Evolutionary conservation across 2,888 invertebrate species (phyloP), one percentile per base, ranked within the genome.

Genomic region (Pseudococcus longispinus): DNA sequence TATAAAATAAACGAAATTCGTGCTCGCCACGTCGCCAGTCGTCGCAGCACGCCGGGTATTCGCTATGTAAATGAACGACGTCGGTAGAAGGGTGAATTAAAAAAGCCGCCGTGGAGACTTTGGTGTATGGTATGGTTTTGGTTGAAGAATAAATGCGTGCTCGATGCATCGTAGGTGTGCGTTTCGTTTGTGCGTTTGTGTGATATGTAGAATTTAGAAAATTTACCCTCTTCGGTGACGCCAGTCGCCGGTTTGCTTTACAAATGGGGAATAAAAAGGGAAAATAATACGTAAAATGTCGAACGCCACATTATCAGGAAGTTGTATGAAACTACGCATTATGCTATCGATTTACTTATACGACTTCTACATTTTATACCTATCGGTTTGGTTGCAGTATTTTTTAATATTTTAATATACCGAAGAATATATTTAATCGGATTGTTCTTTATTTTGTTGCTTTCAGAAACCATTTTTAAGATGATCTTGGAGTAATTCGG

Each of bases 181-280:
- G 65, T 65, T n/a, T 20, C 26, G 26, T 15, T 29, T 80, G 42
- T 26, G 18, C 37, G 37, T 37, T 9, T 74, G 3, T 37, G 37
- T 80, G 20, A n/a, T 42, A 20, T 3, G 77, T 42, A 42, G 32
- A 80, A 42, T 42, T 37, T 42, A 80, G 20, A 42, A 42, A 80
- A 80, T 80, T 80, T 80, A 80, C 77, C 77, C 77, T 80, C 77
- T 80, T 80, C 42, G 9, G 42, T 80, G 77, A 80, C 77, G 77
- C 77, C 77, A 29, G 15, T 80, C n/a, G 77, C 77, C 77, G 18
- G 15, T 80, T 20, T 42, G 77, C 42, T 80, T 70, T 29, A 42
- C 77, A 42, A 74, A 18, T 37, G 15, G 77, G 29, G 37, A 80
- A 80, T 37, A 37, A 77, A 80, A 37, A 42, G 23, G 42, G 77